Evolutionary conservation across 2,113 vertebrate species (phyloP).

Genomic region (Scomber japonicus): DNA sequence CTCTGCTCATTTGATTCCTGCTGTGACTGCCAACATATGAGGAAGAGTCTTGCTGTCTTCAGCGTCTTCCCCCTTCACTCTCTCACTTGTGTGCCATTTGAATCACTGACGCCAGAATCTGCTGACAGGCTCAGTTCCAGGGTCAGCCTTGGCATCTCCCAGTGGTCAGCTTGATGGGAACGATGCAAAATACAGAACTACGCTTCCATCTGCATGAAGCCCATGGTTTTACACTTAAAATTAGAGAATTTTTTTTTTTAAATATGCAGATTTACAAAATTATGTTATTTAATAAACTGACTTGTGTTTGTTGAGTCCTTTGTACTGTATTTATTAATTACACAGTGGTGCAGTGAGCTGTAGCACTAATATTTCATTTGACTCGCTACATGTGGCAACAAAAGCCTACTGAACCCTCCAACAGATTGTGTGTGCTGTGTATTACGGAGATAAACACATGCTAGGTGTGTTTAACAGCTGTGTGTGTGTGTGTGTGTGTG

Average conservation of each 20-base stretch:
- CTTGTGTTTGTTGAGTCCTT: background rate
- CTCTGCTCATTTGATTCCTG: constrained; percentile 36
- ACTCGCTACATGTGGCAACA: constrained; percentile 35
- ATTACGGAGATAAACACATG: constrained; percentile 34
- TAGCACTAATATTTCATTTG: constrained; percentile 47
- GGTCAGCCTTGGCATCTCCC: constrained; percentile 54
- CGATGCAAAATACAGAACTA: constrained; percentile 29
- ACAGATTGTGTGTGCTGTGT: constrained; percentile 48
- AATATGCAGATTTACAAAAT: background rate
- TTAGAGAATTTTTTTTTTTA: too few relatives aligned
- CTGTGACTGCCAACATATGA: constrained; percentile 48
- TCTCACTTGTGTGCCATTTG: constrained; percentile 45
- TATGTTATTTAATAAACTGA: too few relatives aligned
- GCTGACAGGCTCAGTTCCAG: constrained; percentile 59
- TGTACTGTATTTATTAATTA: constrained; percentile 1
- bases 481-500: background rate
- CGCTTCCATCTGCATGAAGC: constrained; percentile 17
- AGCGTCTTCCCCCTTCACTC: constrained; percentile 23
- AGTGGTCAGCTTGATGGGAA: background rate
- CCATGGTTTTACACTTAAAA: background rate
- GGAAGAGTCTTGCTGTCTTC: constrained; percentile 46
- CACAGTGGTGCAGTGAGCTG: constrained; percentile 27
- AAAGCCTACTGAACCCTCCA: constrained; percentile 25
- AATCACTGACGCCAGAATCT: constrained; percentile 45
- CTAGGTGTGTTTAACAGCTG: constrained; percentile 53